These are phyloP conservation scores for Leptopilina syphax DNA, from an alignment of 2,888 invertebrate species.

Conservation along the genomic window DNA sequence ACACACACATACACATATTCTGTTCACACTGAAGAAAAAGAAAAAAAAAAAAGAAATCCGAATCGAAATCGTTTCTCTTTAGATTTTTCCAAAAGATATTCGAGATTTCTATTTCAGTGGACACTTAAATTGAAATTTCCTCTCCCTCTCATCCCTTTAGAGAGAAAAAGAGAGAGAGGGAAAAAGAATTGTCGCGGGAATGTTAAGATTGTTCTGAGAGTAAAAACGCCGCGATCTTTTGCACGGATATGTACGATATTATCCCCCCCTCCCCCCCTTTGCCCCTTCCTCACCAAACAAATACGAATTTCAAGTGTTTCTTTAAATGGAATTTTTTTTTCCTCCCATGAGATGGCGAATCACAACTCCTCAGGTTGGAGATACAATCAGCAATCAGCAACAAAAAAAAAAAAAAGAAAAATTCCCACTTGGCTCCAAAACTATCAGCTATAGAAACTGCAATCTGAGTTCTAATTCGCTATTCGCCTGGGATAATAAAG, in stretches of 20 bases:
- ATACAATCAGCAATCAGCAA: conserved; percentile 41
- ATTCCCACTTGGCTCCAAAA: conserved; percentile 18
- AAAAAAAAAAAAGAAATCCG: neutral
- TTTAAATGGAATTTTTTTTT: conserved; percentile 8
- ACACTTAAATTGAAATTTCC: neutral
- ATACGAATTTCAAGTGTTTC: conserved; percentile 25
- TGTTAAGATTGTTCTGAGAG: conserved; percentile 26
- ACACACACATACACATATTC: neutral
- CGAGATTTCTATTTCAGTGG: neutral
- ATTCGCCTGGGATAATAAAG: conserved; percentile 11
- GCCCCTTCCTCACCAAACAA: neutral
- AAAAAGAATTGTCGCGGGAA: conserved; percentile 30
- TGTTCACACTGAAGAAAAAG: too few species aligned
- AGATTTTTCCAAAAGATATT: neutral
- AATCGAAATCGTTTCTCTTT: too few species aligned
- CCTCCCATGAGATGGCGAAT: conserved; percentile 6
- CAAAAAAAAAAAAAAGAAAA: neutral
- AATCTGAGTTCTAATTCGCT: conserved; percentile 4
- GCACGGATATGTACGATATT: conserved; percentile 33
- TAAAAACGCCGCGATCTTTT: conserved; percentile 33
- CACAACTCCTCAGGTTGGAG: conserved; percentile 24
- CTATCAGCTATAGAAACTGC: conserved; percentile 7
- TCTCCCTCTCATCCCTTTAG: too few species aligned
- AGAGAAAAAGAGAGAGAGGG: neutral
- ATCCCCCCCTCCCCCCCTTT: neutral